These are phyloP conservation scores for Pristionchus maxplancki DNA, from an alignment of 2,888 invertebrate species.

Conservation along the genomic window DNA sequence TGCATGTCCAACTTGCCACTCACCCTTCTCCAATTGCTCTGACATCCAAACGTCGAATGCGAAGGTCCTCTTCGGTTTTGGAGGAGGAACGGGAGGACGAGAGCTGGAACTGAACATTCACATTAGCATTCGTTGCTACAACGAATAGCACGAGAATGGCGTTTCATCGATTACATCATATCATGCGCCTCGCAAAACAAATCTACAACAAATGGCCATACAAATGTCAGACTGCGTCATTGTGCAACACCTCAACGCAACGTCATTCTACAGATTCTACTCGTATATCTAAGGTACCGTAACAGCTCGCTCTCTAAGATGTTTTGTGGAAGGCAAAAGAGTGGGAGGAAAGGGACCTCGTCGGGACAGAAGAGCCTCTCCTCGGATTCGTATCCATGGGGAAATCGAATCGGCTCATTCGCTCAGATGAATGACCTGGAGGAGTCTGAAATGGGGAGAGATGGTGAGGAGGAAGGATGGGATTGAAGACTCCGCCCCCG, in stretches of 20 bases:
- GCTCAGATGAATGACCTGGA: conserved; percentile 19
- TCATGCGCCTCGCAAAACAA: background rate
- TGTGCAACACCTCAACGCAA: background rate
- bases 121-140: background rate
- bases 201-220: background rate
- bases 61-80: conserved; percentile 42
- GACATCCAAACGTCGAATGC: conserved; percentile 4
- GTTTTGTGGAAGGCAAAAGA: background rate
- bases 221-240: background rate
- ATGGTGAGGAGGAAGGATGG: background rate
- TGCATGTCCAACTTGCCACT: no score
- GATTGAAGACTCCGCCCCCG: background rate
- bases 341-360: conserved; percentile 11
- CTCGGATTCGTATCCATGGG: conserved; percentile 8
- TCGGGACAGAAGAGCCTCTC: background rate
- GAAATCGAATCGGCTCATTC: conserved; percentile 34
- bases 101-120: background rate
- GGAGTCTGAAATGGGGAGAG: conserved; percentile 1
- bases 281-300: background rate
- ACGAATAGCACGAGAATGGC: background rate
- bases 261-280: no score
- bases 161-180: background rate
- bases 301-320: background rate
- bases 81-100: conserved; percentile 3
- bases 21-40: background rate